Base-by-base conservation (phyloP, 2,888 invertebrate species). In the Gymnosoma rotundatum region DNA sequence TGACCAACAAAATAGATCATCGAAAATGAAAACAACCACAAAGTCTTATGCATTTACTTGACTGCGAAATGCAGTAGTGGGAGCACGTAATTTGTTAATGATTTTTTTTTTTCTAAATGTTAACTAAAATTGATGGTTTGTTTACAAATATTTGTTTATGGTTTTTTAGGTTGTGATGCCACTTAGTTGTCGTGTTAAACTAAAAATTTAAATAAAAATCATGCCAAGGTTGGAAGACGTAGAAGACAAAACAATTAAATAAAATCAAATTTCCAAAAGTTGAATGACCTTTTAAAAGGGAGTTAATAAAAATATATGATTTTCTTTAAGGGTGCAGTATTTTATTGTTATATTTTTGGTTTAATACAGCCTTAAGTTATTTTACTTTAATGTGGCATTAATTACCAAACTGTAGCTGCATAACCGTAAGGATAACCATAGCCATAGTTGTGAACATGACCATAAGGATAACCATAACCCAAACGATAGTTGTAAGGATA, bases 361-460 rank as follows among this genome's bases (percentile, higher is more conserved):
- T 21, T 66, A 6, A 54, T 66, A 66, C 48, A 76, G 64, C 58
- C 81, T 81, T 74, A 82, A 45, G 8, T 32, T 82, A 80, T 42
- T 84, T 67, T 12, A 82, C 87, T 88, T 45, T 74, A 83, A 73
- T 86, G 83, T 14, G 10, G 50, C 56, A 42, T 32, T 10, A 20
- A 32, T 74, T 81, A 84, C 81, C 81, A 84, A 50, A 61, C 32
- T n/a, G 45, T 38, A 14, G 48, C 16, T 21, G 86, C 86, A 69
- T 88, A 88, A 45, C 87, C 87, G 63, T 86, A 86, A 60, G 87
- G 87, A 73, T 82, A 81, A 48, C 87, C 86, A 86, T 88, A 89
- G 21, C 84, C 82, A 42, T 83, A 88, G 5, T 61, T 66, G 50
- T 75, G 75, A 7, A 75, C 56, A 25, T 86, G 67, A 20, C 85